A percentile compares a stretch with the other conserved stretches of the same genome.
phyloP scores from a whole-genome alignment of 2,888 invertebrate species.

The Callyntrura sp. region DNA sequence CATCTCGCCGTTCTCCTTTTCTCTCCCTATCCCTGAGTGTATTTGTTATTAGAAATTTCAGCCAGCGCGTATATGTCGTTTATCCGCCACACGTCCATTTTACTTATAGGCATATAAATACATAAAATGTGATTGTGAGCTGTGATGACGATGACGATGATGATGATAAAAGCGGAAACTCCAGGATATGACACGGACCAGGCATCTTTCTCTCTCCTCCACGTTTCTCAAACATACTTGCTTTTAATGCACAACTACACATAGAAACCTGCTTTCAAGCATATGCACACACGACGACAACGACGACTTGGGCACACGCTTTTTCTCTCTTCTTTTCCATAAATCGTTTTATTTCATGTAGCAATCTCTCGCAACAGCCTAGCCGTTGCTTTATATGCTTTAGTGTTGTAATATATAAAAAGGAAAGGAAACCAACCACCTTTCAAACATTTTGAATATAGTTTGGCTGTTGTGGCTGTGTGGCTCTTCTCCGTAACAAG shows the following conservation, averaged over 20 bases:
- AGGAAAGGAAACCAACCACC: constrained; percentile 11
- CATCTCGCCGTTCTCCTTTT: background rate
- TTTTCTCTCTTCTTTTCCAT: background rate
- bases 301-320: constrained; percentile 25
- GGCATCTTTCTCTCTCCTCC: constrained; percentile 1
- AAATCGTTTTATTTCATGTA: constrained; percentile 27
- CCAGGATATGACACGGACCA: constrained; percentile 31
- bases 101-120: background rate
- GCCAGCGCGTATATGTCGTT: too few relatives aligned
- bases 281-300: background rate
- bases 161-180: constrained; percentile 42
- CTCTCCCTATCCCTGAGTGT: background rate
- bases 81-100: constrained; percentile 30
- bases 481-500: constrained; percentile 1
- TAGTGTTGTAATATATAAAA: too few relatives aligned
- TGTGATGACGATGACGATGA: too few relatives aligned
- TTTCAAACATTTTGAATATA: constrained; percentile 46
- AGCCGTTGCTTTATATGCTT: too few relatives aligned
- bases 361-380: background rate
- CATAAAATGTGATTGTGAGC: background rate
- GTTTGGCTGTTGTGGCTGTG: background rate
- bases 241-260: background rate
- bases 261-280: background rate
- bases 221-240: background rate
- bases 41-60: too few relatives aligned